Conservation (phyloP, 2,888 invertebrate species). For the Blastobasis lacticolella region DNA sequence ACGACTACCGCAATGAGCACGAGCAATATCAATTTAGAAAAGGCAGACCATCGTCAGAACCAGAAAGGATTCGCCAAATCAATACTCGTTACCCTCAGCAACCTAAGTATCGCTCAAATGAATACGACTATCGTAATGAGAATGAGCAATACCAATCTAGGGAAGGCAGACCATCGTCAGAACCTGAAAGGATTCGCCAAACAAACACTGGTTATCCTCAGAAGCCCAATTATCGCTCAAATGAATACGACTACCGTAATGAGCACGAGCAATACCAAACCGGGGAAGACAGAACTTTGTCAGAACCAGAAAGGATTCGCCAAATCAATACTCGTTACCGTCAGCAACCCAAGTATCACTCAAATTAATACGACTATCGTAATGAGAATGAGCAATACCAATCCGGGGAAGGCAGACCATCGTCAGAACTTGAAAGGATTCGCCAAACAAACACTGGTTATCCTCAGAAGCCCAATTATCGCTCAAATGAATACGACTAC, state of each 20-base stretch:
- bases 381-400: no score
- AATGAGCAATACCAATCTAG: not conserved
- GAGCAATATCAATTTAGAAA: not conserved
- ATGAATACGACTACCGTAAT: not conserved
- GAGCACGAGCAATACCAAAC: not conserved
- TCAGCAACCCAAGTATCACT: no score
- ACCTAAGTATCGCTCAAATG: not conserved
- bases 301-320: no score
- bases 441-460: no score
- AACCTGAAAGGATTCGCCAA: not conserved
- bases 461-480: no score
- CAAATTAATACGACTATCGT: no score
- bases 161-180: not conserved
- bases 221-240: not conserved
- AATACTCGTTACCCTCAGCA: not conserved
- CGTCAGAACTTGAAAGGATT: no score
- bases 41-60: not conserved
- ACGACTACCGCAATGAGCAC: not conserved
- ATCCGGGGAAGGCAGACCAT: no score
- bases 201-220: not conserved
- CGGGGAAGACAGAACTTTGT: no score
- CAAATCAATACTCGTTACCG: no score
- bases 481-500: no score
- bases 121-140: not conserved
- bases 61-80: not conserved